Base-by-base conservation (phyloP, 92 coral and sea anemone genomes). In the Pocillopora meandrina region DNA sequence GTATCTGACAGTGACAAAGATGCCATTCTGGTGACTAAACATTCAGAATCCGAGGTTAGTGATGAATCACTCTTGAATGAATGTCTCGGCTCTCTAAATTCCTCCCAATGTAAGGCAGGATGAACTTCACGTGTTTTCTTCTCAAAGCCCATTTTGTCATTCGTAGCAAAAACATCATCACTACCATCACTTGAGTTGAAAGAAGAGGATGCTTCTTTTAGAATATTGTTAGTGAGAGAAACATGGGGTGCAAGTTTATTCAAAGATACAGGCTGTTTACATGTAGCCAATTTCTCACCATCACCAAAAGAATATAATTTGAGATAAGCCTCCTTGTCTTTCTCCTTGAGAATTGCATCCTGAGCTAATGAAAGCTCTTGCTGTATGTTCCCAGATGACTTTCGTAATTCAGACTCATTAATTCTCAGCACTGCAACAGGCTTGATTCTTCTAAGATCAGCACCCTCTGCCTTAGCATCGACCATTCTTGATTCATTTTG, bases 21-120 rank as follows among this genome's bases (percentile, higher is more conserved):
- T 72, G 56, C 17, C 2, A 52, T 31, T 62, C 20, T 65, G 18
- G 36, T 21, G 6, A 8, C 69, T 15, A 18, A 21, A 18, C 80
- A 72, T 56, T 83, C 64, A 74, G 55, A 10, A 12, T 6, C 36
- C 1, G 73, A 21, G 55, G 31, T 55, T 52, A n/a, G 20, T 6
- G 86, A 72, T 2, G 86, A 83, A 73, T 83, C 80, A 62, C 86
- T 73, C 65, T 83, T 83, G 13, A 73, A 83, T 6, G 86, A 80
- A 6, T 80, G 86, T 57, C 86, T 74, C 23, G 57, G 56, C 74
- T 83, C 72, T 23, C 55, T 83, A 52, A 63, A 83, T 52, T 74
- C 80, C 17, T 72, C 79, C 47, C 86, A 62, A 56, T 52, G 74
- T 23, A 74, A 12, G 11, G 86, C 86, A 15, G 86, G 86, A 16